phyloP scores from a whole-genome alignment of 2,113 vertebrate genomes.

The Dicerorhinus sumatrensis region DNA sequence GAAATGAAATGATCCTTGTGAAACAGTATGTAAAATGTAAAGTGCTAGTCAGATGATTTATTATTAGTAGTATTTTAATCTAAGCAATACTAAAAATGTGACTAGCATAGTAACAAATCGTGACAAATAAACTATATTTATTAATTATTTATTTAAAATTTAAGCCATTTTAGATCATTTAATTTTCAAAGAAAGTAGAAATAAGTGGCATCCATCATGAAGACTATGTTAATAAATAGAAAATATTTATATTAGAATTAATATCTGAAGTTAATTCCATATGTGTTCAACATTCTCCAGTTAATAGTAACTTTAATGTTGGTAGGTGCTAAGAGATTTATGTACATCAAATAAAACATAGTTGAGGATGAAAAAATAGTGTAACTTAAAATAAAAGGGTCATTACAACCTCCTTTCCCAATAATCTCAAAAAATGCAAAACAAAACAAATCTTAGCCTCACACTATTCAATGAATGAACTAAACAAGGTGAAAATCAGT shows the following conservation, averaged over 20 bases:
- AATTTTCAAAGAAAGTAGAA: background rate
- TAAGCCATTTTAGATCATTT: background rate
- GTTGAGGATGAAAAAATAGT: background rate
- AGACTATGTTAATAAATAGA: background rate
- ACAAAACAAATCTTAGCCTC: background rate
- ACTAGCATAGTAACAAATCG: background rate
- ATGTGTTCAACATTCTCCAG: background rate
- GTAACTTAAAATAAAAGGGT: background rate
- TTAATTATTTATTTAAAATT: background rate
- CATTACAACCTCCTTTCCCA: background rate
- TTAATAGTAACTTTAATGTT: background rate
- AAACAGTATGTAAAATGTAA: background rate
- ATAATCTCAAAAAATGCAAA: background rate
- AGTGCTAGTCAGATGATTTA: background rate
- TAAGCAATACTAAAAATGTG: background rate
- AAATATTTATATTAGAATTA: background rate
- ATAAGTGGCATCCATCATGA: background rate
- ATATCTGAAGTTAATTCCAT: background rate
- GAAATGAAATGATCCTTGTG: background rate
- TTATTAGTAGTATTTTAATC: slow-evolving; percentile 7
- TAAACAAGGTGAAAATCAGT: background rate
- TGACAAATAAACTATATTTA: background rate
- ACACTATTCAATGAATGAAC: background rate
- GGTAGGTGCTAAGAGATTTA: background rate
- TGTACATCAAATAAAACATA: background rate